phyloP scores from a whole-genome alignment of 2,888 invertebrate species.

The Tenthredo livida region DNA sequence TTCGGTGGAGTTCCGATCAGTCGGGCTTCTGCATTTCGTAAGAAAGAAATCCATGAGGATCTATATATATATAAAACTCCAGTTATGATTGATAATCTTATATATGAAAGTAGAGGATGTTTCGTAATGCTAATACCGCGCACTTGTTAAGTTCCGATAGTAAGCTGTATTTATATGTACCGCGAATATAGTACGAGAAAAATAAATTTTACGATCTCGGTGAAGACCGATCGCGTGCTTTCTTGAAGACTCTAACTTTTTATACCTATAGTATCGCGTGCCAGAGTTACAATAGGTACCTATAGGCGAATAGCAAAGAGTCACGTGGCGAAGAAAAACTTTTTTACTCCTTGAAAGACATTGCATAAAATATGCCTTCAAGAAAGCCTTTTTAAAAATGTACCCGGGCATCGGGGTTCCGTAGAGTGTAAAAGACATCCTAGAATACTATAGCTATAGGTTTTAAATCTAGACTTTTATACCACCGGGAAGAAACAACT shows the following conservation, averaged over 20 bases:
- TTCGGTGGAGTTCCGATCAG: neutral
- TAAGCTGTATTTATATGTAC: neutral
- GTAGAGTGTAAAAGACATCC: conserved; percentile 23
- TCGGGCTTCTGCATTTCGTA: neutral
- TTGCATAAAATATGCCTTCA: conserved; percentile 21
- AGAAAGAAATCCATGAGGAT: neutral
- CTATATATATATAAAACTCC: too few relatives aligned
- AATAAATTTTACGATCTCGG: neutral
- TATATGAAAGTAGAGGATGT: neutral
- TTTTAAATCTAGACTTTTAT: neutral
- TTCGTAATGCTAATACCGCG: neutral
- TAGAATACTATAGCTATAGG: neutral
- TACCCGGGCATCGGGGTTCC: neutral
- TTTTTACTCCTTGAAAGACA: conserved; percentile 16
- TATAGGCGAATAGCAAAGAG: conserved; percentile 17
- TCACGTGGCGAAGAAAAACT: conserved; percentile 16
- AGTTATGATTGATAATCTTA: neutral
- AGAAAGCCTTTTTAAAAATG: neutral
- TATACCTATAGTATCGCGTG: conserved; percentile 28
- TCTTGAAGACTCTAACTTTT: neutral
- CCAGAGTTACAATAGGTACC: neutral
- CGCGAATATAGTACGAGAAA: neutral
- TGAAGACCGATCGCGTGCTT: conserved; percentile 21
- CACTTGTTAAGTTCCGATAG: neutral
- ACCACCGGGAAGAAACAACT: neutral